Base-by-base conservation (phyloP, 2,797 vertebrate genomes). In the Pygocentrus nattereri region DNA sequence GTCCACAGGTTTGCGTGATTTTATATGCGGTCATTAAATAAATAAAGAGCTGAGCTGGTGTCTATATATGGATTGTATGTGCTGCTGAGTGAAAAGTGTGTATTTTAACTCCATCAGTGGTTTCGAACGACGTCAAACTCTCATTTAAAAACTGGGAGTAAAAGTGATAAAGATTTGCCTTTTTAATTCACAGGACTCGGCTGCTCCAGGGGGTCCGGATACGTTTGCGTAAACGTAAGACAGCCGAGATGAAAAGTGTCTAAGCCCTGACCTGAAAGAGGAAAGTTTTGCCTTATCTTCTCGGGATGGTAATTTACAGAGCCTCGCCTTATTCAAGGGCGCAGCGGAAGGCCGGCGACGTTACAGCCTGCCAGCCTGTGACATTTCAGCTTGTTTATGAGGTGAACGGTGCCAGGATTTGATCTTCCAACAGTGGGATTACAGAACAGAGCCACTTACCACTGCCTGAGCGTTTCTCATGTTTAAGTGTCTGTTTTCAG, bases 341-440 rank as follows among this genome's bases (percentile, higher is more conserved):
- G 3, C 44, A 30, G 69, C 5, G 41, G 47, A 27, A 50, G 69
- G 47, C 47, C 69, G 18, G 69, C 25, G 44, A 19, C 18, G 6
- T 12, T 50, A 10, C 6, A 52, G n/a, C 31, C 7, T 34, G 62
- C 62, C 62, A 65, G 31, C 16, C 30, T 18, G 23, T 71, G 47
- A 50, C 69, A 52, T 71, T 52, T 52, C 27, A 52, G 38, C 34
- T 71, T 71, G 69, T 27, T 52, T 71, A 50, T 65, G 69, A 27
- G 38, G 16, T 30, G 25, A 0, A 50, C 13, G 16, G 47, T 71
- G 69, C 69, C 44, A 47, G 13, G 34, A 68, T 21, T 65, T 34
- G 27, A 23, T 61, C 58, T 65, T 41, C 10, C 38, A 68, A n/a
- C 34, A 11, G 12, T 44, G 67, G 67, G 41, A 70, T 25, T 70